Base-by-base conservation (phyloP, 2,888 invertebrate genomes). In the Charanyca ferruginea region DNA sequence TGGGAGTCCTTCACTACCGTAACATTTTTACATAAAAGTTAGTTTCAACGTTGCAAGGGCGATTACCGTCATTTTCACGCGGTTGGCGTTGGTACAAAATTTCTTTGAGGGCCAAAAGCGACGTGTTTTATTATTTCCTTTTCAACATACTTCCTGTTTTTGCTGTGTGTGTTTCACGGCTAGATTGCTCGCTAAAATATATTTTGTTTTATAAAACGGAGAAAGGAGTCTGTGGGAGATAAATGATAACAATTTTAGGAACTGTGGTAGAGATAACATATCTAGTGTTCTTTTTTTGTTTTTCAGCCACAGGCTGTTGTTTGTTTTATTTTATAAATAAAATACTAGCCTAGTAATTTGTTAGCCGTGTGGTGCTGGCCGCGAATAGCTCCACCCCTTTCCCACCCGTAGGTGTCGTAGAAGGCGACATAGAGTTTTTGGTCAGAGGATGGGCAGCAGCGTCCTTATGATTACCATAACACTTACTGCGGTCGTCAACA, bases 111-210 rank as follows among this genome's bases (percentile, higher is more conserved):
- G 28, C 55, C 23, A 55, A 58, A 63, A 28, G 54, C 54, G 60
- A 70, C 62, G 67, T 78, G 78, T 84, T 87, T 85, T 88, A 88
- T 87, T 85, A 85, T 87, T 85, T 86, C 82, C 84, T 66, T 77
- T 79, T 61, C 54, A 16, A 47, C 66, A 58, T 51, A 55, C 62
- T 75, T 73, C 71, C 73, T 74, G 73, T 73, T 69, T 76, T 64
- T 65, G 58, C 49, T 48, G 58, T 60, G 35, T 42, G 23, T 70
- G 52, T 79, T 80, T 70, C 57, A 73, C 57, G 64, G 68, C 38
- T 69, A 60, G 53, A 68, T 81, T 63, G 48, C 22, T 41, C 25
- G 23, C 48, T 48, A 22, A 66, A 66, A 66, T 57, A 48, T 67
- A 71, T 66, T 49, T 35, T 52, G 28, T 51, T 44, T 48, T 45